Base-by-base conservation (phyloP, 1,140 invertebrate species). In the Grapholita molesta region DNA sequence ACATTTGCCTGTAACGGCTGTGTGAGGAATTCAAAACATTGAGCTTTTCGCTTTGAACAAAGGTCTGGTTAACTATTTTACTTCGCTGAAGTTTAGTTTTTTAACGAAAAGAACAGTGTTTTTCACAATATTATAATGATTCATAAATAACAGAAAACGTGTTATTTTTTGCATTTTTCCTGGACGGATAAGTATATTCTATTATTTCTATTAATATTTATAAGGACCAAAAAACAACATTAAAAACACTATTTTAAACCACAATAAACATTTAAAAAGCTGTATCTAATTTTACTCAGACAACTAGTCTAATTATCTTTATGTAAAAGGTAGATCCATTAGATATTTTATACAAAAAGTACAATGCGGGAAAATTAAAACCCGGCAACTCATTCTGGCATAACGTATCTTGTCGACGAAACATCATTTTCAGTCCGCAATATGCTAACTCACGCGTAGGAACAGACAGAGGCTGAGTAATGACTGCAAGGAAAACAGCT, bases 401-500 rank as follows among this genome's bases (percentile, higher is more conserved):
- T 61, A 24, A 21, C 55, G 55, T 61, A 61, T 61, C 55, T 61
- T 61, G 55, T 72, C 69, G 66, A 67, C 68, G 71, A 73, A 68
- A 66, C 69, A 66, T 67, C 52, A 67, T 67, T 69, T 68, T 25
- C 53, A 53, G 48, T 18, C 66, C 68, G 64, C 73, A 72, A 70
- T 70, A 72, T 70, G 70, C 68, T 75, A 72, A 70, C 73, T 61
- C 72, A 69, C 70, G 70, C 71, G 70, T 48, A 70, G 68, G 53
- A 69, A 35, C 68, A 68, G 55, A 61, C 55, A 61, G 55, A 61
- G 28, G 61, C 76, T 79, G 76, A 79, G 77, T 78, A 79, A 80
- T 78, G 75, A 78, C 67, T 76, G 68, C 71, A 73, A 78, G 76
- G 68, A 79, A 65, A 69, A 69, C 68, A 75, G 73, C 74, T 71